Conservation (phyloP, 2,888 invertebrate genomes). For the Acleris emargana region DNA sequence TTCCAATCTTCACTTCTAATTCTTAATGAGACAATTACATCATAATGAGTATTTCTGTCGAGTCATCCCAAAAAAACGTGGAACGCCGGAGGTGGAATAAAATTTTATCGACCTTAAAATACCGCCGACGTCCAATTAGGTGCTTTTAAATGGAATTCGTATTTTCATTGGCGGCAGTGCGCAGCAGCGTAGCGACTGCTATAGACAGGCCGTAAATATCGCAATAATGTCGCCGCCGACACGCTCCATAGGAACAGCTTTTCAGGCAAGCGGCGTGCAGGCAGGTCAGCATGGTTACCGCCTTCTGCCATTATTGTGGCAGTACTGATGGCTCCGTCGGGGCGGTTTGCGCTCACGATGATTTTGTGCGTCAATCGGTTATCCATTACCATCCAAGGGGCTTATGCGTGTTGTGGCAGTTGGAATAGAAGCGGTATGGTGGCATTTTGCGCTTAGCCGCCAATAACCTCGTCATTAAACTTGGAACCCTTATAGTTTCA, state of each 20-base stretch:
- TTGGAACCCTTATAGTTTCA: too few species aligned
- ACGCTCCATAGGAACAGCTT: constrained; percentile 26
- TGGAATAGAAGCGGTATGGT: too few species aligned
- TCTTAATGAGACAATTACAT: constrained; percentile 7
- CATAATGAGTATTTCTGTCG: constrained; percentile 5
- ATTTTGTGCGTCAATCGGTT: too few species aligned
- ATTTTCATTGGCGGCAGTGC: constrained; percentile 39
- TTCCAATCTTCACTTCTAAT: constrained; percentile 7
- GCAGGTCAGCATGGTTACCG: too few species aligned
- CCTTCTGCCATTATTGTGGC: background rate
- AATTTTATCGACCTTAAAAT: constrained; percentile 37
- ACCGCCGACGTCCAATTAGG: constrained; percentile 35
- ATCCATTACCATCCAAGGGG: too few species aligned
- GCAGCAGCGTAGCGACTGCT: constrained; percentile 36
- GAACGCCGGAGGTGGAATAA: constrained; percentile 20
- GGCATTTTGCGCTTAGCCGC: too few species aligned
- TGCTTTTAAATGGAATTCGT: constrained; percentile 39
- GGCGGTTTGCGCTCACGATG: too few species aligned
- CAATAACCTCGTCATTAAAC: too few species aligned
- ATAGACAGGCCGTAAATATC: constrained; percentile 44
- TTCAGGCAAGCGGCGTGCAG: background rate
- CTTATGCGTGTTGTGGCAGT: too few species aligned
- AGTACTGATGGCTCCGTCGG: too few species aligned
- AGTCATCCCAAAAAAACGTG: constrained; percentile 11
- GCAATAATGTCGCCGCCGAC: constrained; percentile 32